phyloP scores from a whole-genome alignment of 1,140 invertebrate species.

The Eueides isabella region DNA sequence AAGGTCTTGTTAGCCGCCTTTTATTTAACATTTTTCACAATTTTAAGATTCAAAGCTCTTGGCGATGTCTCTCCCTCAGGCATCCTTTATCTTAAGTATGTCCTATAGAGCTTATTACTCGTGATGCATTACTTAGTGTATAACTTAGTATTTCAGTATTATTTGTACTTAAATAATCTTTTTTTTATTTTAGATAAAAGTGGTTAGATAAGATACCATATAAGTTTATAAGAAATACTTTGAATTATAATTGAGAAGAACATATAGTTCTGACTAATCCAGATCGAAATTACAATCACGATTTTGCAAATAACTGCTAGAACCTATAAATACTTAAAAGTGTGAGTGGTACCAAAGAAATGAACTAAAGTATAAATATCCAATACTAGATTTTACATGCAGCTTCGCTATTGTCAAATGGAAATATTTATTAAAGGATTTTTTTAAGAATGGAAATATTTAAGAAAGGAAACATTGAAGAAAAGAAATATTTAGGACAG shows the following conservation, averaged over 20 bases:
- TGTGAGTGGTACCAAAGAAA: neutral
- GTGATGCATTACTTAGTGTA: no score
- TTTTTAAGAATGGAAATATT: no score
- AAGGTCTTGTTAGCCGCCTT: conserved; percentile 4
- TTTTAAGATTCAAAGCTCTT: neutral
- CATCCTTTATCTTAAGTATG: neutral
- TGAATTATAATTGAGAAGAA: neutral
- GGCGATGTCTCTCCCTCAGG: neutral
- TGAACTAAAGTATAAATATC: neutral
- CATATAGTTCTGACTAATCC: neutral
- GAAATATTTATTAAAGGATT: no score
- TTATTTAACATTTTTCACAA: conserved; percentile 7
- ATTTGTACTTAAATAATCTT: neutral
- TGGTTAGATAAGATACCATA: no score
- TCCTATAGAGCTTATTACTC: neutral
- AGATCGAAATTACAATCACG: neutral
- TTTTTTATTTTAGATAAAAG: neutral
- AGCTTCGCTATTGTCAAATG: no score
- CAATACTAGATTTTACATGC: neutral
- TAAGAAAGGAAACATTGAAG: no score
- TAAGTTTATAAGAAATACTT: neutral
- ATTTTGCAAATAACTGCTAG: neutral
- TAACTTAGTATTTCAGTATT: no score
- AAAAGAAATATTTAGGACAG: no score
- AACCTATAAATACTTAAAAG: neutral